Conservation (phyloP, 2,888 invertebrate species). For the Dimorphilus gyrociliatus region DNA sequence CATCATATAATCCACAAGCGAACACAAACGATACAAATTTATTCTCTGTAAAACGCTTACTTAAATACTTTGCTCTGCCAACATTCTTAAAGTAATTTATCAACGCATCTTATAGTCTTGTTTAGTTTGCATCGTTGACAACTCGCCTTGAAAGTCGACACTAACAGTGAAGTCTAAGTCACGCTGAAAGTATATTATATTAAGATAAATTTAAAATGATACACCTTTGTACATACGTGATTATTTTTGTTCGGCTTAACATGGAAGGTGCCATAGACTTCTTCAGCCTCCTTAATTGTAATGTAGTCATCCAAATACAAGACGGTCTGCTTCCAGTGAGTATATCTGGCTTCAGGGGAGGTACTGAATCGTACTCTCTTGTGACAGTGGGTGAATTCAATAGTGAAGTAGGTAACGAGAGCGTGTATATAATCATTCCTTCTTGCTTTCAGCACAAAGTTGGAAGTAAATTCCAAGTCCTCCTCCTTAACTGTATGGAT, state of each 20-base stretch:
- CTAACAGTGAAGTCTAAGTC: slow-evolving; percentile 90
- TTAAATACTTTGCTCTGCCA: too few species aligned
- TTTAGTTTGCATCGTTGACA: slow-evolving; percentile 34
- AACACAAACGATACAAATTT: too few species aligned
- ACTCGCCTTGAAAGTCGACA: slow-evolving; percentile 61
- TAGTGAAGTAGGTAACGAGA: slow-evolving; percentile 93
- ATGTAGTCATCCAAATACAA: slow-evolving; percentile 86
- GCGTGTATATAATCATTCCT: slow-evolving; percentile 95
- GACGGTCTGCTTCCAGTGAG: slow-evolving; percentile 98
- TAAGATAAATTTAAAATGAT: background rate
- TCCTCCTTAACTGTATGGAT: slow-evolving; percentile 90
- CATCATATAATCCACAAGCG: too few species aligned
- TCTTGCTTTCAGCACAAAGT: slow-evolving; percentile 43
- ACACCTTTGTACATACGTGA: slow-evolving; percentile 45
- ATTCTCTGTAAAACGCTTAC: too few species aligned
- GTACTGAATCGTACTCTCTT: slow-evolving; percentile 85
- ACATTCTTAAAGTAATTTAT: too few species aligned
- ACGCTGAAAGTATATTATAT: slow-evolving; percentile 41
- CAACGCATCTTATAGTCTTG: slow-evolving; percentile 42
- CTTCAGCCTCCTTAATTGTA: slow-evolving; percentile 84
- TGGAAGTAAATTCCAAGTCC: slow-evolving; percentile 77
- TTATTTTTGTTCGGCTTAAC: slow-evolving; percentile 93
- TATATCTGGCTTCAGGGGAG: slow-evolving; percentile 90
- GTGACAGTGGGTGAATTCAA: slow-evolving; percentile 98
- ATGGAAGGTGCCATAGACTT: slow-evolving; percentile 71